These are phyloP conservation scores for Lindbergichthys nudifrons DNA, from an alignment of 2,797 vertebrate species.

Conservation along the genomic window DNA sequence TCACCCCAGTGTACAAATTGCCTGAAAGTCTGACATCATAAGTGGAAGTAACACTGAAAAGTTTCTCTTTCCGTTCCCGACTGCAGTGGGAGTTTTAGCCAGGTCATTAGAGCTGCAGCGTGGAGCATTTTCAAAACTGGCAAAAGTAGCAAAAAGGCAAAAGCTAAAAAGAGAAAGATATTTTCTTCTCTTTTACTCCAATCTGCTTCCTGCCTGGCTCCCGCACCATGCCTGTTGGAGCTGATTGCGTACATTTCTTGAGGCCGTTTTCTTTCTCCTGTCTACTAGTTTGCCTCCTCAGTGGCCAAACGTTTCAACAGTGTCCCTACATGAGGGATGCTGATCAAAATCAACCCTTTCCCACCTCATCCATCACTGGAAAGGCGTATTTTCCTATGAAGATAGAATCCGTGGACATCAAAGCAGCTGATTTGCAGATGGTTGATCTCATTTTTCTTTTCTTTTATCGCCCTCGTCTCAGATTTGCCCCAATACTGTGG, in stretches of 20 bases:
- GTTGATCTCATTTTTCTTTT: too few species aligned
- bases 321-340: neutral
- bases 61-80: neutral
- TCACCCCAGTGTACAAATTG: constrained; percentile 13
- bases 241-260: neutral
- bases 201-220: neutral
- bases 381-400: too few species aligned
- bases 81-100: constrained; percentile 19
- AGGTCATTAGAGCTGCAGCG: constrained; percentile 28
- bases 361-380: too few species aligned
- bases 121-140: neutral
- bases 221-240: neutral
- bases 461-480: too few species aligned
- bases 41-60: constrained; percentile 8
- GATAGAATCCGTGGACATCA: too few species aligned
- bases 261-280: neutral
- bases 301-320: too few species aligned
- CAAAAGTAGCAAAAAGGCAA: too few species aligned
- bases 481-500: too few species aligned
- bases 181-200: neutral
- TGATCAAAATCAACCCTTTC: too few species aligned
- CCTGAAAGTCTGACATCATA: constrained; percentile 30
- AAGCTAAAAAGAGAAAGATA: neutral
- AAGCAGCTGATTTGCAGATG: too few species aligned
- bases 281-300: neutral